phyloP scores from a whole-genome alignment of 2,888 invertebrate species.

The Drosophila eohydei region DNA sequence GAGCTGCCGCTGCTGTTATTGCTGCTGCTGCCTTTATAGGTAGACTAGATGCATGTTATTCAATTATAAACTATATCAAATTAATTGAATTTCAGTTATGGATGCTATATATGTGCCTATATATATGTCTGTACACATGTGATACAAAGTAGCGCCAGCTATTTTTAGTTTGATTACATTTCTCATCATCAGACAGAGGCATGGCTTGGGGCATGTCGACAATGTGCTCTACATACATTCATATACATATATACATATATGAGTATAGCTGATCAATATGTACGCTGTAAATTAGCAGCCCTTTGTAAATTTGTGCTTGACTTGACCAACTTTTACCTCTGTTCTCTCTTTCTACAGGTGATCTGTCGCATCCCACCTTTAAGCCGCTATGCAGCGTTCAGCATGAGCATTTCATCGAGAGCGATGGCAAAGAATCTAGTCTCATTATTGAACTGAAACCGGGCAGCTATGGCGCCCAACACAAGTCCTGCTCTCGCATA shows the following conservation, averaged over 20 bases:
- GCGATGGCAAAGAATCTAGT: slow-evolving; percentile 84
- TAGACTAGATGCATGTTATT: slow-evolving; percentile 43
- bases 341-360: slow-evolving; percentile 68
- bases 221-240: not conserved
- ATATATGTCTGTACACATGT: not conserved
- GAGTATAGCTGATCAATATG: slow-evolving; percentile 1
- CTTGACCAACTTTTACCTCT: slow-evolving; percentile 15
- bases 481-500: slow-evolving; percentile 81
- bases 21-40: slow-evolving; percentile 16
- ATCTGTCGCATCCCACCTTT: slow-evolving; percentile 80
- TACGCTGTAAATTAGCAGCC: slow-evolving; percentile 49
- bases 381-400: slow-evolving; percentile 83
- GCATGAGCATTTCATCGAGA: slow-evolving; percentile 83
- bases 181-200: slow-evolving; percentile 1
- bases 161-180: slow-evolving; percentile 42
- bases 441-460: slow-evolving; percentile 84
- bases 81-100: slow-evolving; percentile 51
- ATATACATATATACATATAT: not conserved
- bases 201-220: not conserved
- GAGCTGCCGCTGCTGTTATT: slow-evolving; percentile 19
- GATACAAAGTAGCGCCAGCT: slow-evolving; percentile 13
- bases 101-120: not conserved
- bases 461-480: slow-evolving; percentile 63
- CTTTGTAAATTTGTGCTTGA: slow-evolving; percentile 47
- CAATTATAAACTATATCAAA: slow-evolving; percentile 54